Percentiles rank a stretch among this genome's conserved stretches.
Conservation (phyloP, 2,113 vertebrate species). For the Cololabis saira region DNA sequence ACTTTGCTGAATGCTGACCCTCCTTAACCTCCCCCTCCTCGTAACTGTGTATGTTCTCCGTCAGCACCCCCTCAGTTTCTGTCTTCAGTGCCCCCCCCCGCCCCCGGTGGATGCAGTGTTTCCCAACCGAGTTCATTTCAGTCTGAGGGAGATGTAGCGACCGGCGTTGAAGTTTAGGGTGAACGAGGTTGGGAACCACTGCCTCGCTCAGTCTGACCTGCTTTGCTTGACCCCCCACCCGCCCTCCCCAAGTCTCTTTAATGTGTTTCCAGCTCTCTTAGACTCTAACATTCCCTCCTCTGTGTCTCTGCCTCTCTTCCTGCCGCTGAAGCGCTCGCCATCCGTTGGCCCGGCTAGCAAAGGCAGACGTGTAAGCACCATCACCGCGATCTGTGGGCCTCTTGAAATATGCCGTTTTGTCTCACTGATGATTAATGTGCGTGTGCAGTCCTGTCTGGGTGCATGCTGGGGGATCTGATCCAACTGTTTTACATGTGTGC, state of each 20-base stretch:
- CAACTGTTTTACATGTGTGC: neutral
- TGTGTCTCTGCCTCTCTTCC: constrained; percentile 80
- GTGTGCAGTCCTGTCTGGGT: constrained; percentile 22
- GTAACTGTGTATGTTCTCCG: constrained; percentile 6
- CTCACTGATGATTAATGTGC: constrained; percentile 7
- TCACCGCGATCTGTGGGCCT: constrained; percentile 67
- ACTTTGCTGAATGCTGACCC: constrained; percentile 11
- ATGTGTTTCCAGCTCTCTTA: constrained; percentile 42
- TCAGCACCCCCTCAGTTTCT: constrained; percentile 5
- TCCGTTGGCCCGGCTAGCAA: constrained; percentile 95
- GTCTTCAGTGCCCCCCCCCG: constrained; percentile 5
- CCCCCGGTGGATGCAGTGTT: constrained; percentile 30
- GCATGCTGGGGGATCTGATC: constrained; percentile 46
- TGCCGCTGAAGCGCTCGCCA: constrained; percentile 89
- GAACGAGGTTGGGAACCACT: constrained; percentile 22
- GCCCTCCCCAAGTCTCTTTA: constrained; percentile 23
- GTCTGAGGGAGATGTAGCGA: too few species aligned
- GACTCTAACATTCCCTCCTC: constrained; percentile 49
- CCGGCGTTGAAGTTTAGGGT: too few species aligned
- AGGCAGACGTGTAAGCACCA: constrained; percentile 98
- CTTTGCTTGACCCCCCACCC: too few species aligned
- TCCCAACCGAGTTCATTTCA: constrained; percentile 21
- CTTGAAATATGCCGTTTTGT: constrained; percentile 21
- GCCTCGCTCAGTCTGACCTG: neutral
- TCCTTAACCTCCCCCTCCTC: constrained; percentile 10